These are phyloP conservation scores for Etheostoma cragini DNA, from an alignment of 2,113 vertebrate genomes.

Conservation along the genomic window DNA sequence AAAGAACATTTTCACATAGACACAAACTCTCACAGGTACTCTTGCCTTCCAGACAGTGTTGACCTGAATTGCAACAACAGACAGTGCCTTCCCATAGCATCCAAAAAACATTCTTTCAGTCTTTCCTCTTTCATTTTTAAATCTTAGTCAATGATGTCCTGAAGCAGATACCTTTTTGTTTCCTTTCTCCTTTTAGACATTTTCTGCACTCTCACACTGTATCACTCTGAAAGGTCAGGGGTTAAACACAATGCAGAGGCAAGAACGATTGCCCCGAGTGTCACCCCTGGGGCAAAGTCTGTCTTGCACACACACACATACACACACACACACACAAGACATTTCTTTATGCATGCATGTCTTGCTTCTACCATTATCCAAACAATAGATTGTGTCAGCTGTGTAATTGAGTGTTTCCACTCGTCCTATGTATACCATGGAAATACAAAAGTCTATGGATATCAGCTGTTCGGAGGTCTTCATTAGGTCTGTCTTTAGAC, in stretches of 20 bases:
- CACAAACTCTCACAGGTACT: conserved; percentile 1
- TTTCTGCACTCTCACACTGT: conserved; percentile 66
- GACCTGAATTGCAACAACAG: conserved; percentile 1
- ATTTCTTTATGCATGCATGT: conserved; percentile 74
- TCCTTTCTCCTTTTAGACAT: conserved; percentile 58
- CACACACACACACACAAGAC: conserved; percentile 23
- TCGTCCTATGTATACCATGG: conserved; percentile 30
- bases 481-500: conserved; percentile 18
- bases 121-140: conserved; percentile 28
- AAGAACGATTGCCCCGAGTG: conserved; percentile 68
- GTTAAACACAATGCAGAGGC: conserved; percentile 79
- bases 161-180: conserved; percentile 25
- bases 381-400: conserved; percentile 63
- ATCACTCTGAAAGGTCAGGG: conserved; percentile 69
- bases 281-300: conserved; percentile 64
- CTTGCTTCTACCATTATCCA: conserved; percentile 61
- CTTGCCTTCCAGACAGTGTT: background rate
- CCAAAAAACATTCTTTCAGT: background rate
- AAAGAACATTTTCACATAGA: background rate
- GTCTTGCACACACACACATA: conserved; percentile 11
- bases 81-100: background rate
- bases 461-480: conserved; percentile 53
- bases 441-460: conserved; percentile 32
- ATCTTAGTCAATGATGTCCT: conserved; percentile 54
- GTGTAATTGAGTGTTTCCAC: conserved; percentile 57